Percentiles rank a stretch among this genome's conserved stretches.
phyloP scores from a whole-genome alignment of 2,113 vertebrate species.

The Prunella himalayana region DNA sequence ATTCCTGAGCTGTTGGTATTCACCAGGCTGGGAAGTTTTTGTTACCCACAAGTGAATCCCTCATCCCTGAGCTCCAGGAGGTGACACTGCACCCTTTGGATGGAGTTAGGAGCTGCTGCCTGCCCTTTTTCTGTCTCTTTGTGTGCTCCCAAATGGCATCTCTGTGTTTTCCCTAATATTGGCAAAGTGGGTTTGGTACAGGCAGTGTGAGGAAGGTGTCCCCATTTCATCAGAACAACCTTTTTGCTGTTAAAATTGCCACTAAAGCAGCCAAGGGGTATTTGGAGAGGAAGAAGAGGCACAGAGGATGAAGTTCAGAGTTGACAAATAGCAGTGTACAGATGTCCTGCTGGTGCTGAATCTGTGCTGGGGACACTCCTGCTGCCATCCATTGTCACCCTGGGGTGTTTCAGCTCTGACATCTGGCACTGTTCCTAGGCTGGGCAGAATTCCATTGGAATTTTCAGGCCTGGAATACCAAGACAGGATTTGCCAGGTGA shows the following conservation, averaged over 20 bases:
- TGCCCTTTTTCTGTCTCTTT: neutral
- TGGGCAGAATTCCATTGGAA: neutral
- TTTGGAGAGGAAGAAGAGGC: neutral
- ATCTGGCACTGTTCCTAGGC: neutral
- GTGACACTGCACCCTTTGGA: neutral
- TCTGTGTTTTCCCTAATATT: neutral
- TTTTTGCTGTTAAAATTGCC: neutral
- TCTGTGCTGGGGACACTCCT: rapidly evolving
- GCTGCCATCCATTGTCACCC: rapidly evolving
- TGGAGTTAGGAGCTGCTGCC: neutral
- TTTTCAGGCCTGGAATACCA: neutral
- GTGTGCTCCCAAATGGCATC: neutral
- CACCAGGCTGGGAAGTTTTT: neutral
- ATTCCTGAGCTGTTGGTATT: neutral
- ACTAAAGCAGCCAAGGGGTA: neutral
- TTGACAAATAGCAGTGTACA: rapidly evolving
- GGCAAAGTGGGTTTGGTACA: neutral
- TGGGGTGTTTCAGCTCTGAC: neutral
- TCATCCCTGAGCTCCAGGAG: neutral
- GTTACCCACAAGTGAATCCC: neutral
- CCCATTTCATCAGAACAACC: neutral
- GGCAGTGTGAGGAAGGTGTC: neutral
- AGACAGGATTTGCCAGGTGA: neutral
- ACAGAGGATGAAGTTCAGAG: neutral
- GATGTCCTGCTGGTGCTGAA: too few relatives aligned